Evolutionary conservation across 2,797 vertebrate genomes (phyloP).

Genomic region (Balearica regulorum): DNA sequence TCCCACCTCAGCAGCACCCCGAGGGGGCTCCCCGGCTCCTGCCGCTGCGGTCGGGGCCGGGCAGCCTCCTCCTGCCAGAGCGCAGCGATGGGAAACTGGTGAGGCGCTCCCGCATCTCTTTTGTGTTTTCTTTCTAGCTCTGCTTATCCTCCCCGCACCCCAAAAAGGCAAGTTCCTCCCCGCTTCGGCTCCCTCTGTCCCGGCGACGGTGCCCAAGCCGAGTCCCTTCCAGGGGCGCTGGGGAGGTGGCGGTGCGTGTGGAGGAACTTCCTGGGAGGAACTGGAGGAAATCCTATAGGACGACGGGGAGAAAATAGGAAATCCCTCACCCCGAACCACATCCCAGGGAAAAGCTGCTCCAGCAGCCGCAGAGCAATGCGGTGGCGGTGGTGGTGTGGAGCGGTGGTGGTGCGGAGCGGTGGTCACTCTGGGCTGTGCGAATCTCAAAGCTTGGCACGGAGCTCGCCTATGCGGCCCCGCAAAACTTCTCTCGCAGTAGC

Average conservation of each 20-base stretch:
- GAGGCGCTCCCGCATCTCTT: neutral
- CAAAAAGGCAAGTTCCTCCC: neutral
- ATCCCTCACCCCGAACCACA: neutral
- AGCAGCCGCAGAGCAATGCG: neutral
- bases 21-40: neutral
- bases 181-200: neutral
- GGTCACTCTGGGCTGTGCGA: neutral
- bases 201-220: rapidly evolving
- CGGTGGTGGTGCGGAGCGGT: neutral
- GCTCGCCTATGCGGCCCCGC: neutral
- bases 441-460: neutral
- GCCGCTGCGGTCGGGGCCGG: neutral
- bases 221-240: neutral
- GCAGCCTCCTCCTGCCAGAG: neutral
- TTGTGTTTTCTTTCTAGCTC: neutral
- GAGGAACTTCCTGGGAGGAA: neutral
- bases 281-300: neutral
- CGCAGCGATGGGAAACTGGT: neutral
- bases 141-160: neutral
- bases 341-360: neutral
- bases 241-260: neutral
- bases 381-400: neutral
- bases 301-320: neutral
- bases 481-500: neutral
- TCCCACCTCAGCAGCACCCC: neutral